Evolutionary conservation across 2,113 vertebrate genomes (phyloP).

Genomic region (Saccopteryx leptura): DNA sequence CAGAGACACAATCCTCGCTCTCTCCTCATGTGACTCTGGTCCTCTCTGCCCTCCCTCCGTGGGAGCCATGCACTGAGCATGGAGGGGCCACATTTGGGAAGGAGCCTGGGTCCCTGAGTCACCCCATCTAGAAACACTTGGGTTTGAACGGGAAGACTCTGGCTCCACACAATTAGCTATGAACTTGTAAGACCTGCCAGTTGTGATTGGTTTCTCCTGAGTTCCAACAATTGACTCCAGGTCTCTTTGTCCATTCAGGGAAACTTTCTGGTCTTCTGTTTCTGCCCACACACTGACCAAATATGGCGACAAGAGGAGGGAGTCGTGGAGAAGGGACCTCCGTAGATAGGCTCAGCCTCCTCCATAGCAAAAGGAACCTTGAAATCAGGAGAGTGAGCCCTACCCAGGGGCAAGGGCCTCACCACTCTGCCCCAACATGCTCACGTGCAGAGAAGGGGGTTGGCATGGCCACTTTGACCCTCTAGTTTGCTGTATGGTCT

Average conservation of each 20-base stretch:
- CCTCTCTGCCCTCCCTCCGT: no score
- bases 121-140: not conserved
- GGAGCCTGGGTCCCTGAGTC: not conserved
- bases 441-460: accelerated
- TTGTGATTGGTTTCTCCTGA: not conserved
- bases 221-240: not conserved
- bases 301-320: not conserved
- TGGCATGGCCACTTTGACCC: accelerated
- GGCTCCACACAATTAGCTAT: not conserved
- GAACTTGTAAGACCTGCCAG: not conserved
- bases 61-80: not conserved
- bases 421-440: not conserved
- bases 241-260: not conserved
- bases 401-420: accelerated
- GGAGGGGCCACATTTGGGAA: not conserved
- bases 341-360: not conserved
- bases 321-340: no score
- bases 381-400: not conserved
- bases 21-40: no score
- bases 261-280: not conserved
- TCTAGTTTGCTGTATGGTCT: not conserved
- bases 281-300: not conserved
- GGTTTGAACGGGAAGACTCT: not conserved
- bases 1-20: no score
- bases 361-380: not conserved